Conservation (phyloP, 2,888 invertebrate species). For the Hedychridium roseum region DNA sequence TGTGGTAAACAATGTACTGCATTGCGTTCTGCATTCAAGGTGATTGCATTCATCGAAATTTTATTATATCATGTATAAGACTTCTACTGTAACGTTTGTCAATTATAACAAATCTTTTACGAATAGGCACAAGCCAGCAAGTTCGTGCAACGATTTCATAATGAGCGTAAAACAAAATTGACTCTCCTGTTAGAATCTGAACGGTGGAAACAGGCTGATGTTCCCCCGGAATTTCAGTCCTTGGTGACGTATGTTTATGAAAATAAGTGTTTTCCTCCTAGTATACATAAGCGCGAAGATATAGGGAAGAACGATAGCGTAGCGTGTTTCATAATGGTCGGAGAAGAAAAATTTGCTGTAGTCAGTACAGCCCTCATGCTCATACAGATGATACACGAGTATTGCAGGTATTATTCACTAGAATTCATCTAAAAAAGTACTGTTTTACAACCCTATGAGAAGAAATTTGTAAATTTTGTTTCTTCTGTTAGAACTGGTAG, state of each 20-base stretch:
- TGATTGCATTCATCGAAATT: constrained; percentile 25
- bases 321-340: constrained; percentile 66
- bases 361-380: constrained; percentile 86
- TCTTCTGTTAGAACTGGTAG: constrained; percentile 57
- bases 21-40: constrained; percentile 81
- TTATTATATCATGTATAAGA: too few species aligned
- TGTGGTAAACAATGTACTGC: constrained; percentile 81
- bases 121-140: constrained; percentile 83
- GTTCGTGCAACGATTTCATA: constrained; percentile 91
- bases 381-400: constrained; percentile 90
- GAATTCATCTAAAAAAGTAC: background rate
- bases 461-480: too few species aligned
- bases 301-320: constrained; percentile 55
- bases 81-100: too few species aligned
- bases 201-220: constrained; percentile 92
- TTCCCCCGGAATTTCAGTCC: constrained; percentile 88
- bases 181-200: constrained; percentile 87
- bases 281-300: constrained; percentile 50
- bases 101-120: constrained; percentile 7
- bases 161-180: constrained; percentile 85
- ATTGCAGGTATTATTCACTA: constrained; percentile 71
- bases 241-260: constrained; percentile 69
- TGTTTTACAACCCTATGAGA: constrained; percentile 1
- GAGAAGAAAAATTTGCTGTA: constrained; percentile 78
- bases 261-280: constrained; percentile 65